Evolutionary conservation across 92 coral and sea anemone species (phyloP), one percentile per base, ranked within the genome.

Genomic region (Zoanthus sociatus): DNA sequence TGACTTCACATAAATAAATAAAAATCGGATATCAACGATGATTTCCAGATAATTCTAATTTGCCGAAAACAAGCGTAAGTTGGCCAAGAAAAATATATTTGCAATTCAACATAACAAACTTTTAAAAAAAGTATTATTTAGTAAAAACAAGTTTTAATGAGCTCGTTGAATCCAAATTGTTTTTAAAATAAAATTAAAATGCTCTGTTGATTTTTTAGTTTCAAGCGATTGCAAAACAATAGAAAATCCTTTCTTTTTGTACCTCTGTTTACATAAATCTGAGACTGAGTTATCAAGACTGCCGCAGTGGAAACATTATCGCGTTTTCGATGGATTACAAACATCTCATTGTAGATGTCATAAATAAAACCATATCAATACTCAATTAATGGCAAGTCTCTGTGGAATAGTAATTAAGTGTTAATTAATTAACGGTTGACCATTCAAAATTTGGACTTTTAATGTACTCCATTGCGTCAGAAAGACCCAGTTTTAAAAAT

Each of bases 401-500:
- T 17, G 9, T 9, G 69, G 69, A 63, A 9, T n/a, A 63, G 69
- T 63, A 17, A 63, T 63, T 63, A 63, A 17, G 69, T 63, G 69
- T 6, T 63, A 63, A 63, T 63, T 63, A 63, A 63, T 63, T n/a
- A 63, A 63, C 69, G 69, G 69, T 63, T 8, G 69, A 63, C 26
- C 30, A 17, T 17, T 21, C 30, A 16, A 17, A 63, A 63, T 63
- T 63, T 17, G 30, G 26, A 26, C 26, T 26, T 26, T 0, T 17
- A 17, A 16, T 63, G 69, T 63, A 4, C 69, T 20, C 10, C n/a
- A 63, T 17, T 63, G 30, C 69, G 8, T 17, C 20, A 63, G 26
- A 63, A n/a, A 63, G 69, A 7, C 69, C 20, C 8, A 20, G 8
- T 63, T 63, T 20, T 5, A 63, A 63, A 63, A 6, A n/a, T 6